Evolutionary conservation across 2,888 invertebrate genomes (phyloP), one percentile per base, ranked within the genome.

Genomic region (Pocota personata): DNA sequence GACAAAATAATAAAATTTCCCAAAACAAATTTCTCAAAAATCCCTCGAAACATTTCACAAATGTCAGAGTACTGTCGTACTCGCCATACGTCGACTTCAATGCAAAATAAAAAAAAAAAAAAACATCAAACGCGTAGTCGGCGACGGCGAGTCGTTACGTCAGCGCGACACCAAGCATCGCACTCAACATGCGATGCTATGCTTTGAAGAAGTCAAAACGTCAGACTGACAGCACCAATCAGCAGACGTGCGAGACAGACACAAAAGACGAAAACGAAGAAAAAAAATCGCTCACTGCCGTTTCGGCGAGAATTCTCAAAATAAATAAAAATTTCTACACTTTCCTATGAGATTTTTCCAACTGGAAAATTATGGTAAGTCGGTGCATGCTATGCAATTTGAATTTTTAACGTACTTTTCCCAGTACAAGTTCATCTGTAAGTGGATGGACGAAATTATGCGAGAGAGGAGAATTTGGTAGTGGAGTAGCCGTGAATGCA

Each of bases 201-300:
- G 60, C 78, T 72, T 67, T 46, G 30, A 1, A 4, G 14, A 12
- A 46, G 52, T 43, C 27, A 50, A 72, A 82, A 78, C 66, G 83
- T 78, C 83, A 83, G 60, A 83, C 52, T 83, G 83, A 83, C 82
- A 83, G 72, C 66, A 64, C 40, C 24, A 71, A 69, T 77, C 69
- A 60, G 14, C 64, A 67, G 58, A 72, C 72, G 71, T 78, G 82
- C 60, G 77, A 57, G 72, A 78, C 82, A 82, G 78, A 78, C 72
- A 78, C 69, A 82, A 71, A 82, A 78, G 67, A 46, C 66, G n/a
- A 52, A 75, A 55, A 48, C 60, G 62, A 69, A 80, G 32, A 66
- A 58, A 64, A 66, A 52, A 19, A 43, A 62, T 62, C 27, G 6
- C 50, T 62, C 27, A 62, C 32, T 72, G 58, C 21, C 64, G 52